Evolutionary conservation across 2,888 invertebrate genomes (phyloP), one percentile per base, ranked within the genome.

Genomic region (Drosophila infuscata): DNA sequence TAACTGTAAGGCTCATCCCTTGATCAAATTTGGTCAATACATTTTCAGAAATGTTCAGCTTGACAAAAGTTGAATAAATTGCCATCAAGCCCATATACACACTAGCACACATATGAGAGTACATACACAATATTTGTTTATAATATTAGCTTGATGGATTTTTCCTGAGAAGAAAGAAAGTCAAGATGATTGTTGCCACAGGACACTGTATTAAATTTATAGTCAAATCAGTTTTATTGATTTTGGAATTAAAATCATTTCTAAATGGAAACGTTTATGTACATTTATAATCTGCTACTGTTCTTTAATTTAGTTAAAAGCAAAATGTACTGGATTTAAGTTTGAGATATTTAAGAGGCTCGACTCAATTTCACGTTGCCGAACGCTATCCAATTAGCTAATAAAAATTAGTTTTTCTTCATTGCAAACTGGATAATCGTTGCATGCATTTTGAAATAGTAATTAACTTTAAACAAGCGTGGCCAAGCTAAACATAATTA

Each of bases 1-100:
- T 57, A 49, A 61, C 63, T 58, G 63, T 63, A 43, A 12, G 59
- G 67, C 67, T 76, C 74, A 83, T 67, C 79, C 86, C 79, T 72
- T 79, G 73, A 82, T 75, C 74, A 72, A 82, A 78, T 86, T 86
- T 74, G 83, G 76, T 85, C 82, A 84, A 84, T 66, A 76, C 70
- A 82, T 70, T 80, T 64, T 53, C 60, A 32, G 63, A 73, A 74
- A 78, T 72, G 78, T 82, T 74, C 58, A 72, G 60, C 77, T 63
- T 79, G 83, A 81, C 74, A 77, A 73, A 54, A 70, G 53, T 49
- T 60, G 57, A 66, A 79, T 73, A 74, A 74, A 74, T 74, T 65
- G 65, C 65, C 43, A 43, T 63, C 33, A 8, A 12, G 29, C 53
- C 38, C 58, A n/a, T 33, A 59, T 30, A 52, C 25, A 25, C 25